These are phyloP conservation scores for Drosophila rubida DNA, from an alignment of 2,888 invertebrate species.

Conservation along the genomic window DNA sequence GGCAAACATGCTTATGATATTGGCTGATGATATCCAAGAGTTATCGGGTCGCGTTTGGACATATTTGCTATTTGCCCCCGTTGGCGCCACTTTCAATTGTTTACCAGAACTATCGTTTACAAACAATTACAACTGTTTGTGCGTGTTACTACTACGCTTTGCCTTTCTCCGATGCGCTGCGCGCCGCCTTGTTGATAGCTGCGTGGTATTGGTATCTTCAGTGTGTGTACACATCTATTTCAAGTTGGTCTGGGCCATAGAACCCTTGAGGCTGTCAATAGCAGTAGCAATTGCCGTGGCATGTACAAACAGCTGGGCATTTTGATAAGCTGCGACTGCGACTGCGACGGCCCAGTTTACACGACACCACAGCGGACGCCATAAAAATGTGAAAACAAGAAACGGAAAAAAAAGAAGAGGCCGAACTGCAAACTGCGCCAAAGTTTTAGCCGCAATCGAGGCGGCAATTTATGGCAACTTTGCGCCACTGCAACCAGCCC, in stretches of 20 bases:
- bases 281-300: conserved; percentile 51
- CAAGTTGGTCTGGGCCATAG: conserved; percentile 33
- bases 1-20: conserved; percentile 55
- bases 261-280: conserved; percentile 66
- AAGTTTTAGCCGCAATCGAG: conserved; percentile 67
- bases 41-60: conserved; percentile 38
- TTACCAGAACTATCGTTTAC: conserved; percentile 76
- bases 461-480: conserved; percentile 82
- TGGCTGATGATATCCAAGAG: conserved; percentile 45
- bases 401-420: not conserved
- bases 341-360: conserved; percentile 54
- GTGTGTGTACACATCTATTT: conserved; percentile 16
- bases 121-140: conserved; percentile 79
- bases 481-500: conserved; percentile 51
- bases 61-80: conserved; percentile 64
- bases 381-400: conserved; percentile 10
- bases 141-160: conserved; percentile 32
- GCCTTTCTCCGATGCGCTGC: not conserved
- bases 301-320: conserved; percentile 50
- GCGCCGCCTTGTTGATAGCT: not conserved
- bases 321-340: conserved; percentile 48
- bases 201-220: not conserved
- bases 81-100: conserved; percentile 77
- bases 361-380: conserved; percentile 37
- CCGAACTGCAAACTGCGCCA: conserved; percentile 50